Conservation (phyloP, 2,113 vertebrate species). For the Syrmaticus mikado region DNA sequence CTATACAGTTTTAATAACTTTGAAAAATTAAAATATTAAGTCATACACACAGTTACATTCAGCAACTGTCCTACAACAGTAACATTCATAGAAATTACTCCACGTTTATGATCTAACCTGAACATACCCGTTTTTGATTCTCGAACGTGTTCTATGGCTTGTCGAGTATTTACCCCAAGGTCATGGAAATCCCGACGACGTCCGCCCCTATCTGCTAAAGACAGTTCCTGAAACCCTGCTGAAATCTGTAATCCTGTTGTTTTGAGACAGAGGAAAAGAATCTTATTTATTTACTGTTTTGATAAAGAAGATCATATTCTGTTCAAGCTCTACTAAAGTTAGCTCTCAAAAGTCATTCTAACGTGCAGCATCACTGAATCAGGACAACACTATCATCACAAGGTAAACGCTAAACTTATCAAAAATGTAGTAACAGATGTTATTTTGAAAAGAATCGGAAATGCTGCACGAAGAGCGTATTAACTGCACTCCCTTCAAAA, state of each 20-base stretch:
- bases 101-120: background rate
- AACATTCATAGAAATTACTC: background rate
- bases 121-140: conserved; percentile 88
- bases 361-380: too few species aligned
- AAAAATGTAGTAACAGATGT: background rate
- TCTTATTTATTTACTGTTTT: background rate
- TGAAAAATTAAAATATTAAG: rapidly evolving
- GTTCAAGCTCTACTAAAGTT: background rate
- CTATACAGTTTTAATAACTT: background rate
- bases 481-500: background rate
- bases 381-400: background rate
- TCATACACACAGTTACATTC: background rate
- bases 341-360: background rate
- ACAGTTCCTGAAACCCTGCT: conserved; percentile 88
- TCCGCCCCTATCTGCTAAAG: conserved; percentile 88
- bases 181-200: conserved; percentile 89
- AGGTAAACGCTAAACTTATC: background rate
- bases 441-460: background rate
- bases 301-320: background rate
- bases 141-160: conserved; percentile 88
- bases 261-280: background rate
- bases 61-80: background rate
- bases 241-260: conserved; percentile 81
- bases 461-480: background rate
- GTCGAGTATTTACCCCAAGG: conserved; percentile 86